Conservation (phyloP, 2,797 vertebrate species). For the Phalanger gymnotis region DNA sequence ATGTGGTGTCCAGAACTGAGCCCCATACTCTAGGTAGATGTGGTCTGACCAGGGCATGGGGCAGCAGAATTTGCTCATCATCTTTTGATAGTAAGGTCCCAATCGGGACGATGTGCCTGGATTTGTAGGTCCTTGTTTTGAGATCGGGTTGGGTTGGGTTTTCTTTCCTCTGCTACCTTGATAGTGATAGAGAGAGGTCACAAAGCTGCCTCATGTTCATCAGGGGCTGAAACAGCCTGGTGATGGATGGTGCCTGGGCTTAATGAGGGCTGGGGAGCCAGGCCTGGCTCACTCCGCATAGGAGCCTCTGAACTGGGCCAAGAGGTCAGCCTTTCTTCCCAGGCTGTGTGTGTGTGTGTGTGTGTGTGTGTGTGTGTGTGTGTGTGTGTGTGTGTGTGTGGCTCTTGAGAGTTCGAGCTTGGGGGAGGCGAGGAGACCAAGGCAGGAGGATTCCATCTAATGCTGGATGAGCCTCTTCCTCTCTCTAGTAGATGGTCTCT, state of each 20-base stretch:
- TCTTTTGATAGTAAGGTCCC: background rate
- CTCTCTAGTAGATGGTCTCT: background rate
- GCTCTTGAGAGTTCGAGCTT: too few relatives aligned
- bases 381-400: too few relatives aligned
- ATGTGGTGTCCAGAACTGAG: too few relatives aligned
- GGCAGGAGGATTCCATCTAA: background rate
- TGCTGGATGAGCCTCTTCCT: background rate
- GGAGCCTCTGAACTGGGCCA: background rate
- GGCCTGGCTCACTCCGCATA: background rate
- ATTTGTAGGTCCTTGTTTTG: too few relatives aligned
- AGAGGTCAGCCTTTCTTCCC: background rate
- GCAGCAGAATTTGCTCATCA: too few relatives aligned
- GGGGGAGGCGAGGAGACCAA: background rate
- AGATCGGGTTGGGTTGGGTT: too few relatives aligned
- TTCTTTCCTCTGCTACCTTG: too few relatives aligned
- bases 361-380: too few relatives aligned
- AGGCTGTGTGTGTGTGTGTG: too few relatives aligned
- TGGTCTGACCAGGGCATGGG: too few relatives aligned
- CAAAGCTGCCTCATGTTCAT: background rate
- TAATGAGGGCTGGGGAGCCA: background rate
- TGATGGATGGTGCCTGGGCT: background rate
- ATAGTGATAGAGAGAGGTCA: background rate
- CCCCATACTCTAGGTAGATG: too few relatives aligned
- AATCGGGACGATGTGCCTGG: too few relatives aligned
- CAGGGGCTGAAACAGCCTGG: background rate